Base-by-base conservation (phyloP, 2,113 vertebrate genomes). In the Urocitellus parryii region DNA sequence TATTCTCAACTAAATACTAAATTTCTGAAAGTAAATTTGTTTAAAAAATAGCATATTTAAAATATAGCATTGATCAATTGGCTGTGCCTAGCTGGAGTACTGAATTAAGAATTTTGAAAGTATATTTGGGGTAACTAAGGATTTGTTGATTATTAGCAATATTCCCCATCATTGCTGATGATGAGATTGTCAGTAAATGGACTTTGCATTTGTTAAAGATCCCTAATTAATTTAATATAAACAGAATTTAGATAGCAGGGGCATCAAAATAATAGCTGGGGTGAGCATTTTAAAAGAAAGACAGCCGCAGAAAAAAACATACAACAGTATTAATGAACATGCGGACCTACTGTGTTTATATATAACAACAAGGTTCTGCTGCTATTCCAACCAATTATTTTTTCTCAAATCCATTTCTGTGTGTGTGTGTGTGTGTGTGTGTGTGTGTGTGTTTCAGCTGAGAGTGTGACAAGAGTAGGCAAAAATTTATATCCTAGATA, bases 261-360 rank as follows among this genome's bases (percentile, higher is more conserved):
- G 48, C 29, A 12, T 32, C 20, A 87, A 53, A 42, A 39, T 34
- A 56, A 2, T 42, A 67, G 58, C 16, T 53, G 8, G 24, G 27
- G 2, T 25, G 78, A 94, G 14, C 5, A 32, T 76, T 96, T 95
- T 78, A 77, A 58, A 92, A 88, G 34, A 74, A 85, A 53, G 14
- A 11, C 22, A 86, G 22, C 1, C 34, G 72, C 12, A 56, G 11
- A 70, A 88, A 92, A 92, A 85, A 53, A 6, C 8, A 58, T 58
- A 56, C 56, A 37, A 63, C 68, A 72, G 32, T 77, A 27, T 61
- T 32, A 85, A 14, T 90, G 53, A 95, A 51, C 42, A 58, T 67
- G 37, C 76, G 51, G 7, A 17, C 4, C 56, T n/a, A 56, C 29
- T n/a, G 11, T 93, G 45, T 76, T 84, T 95, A 80, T 58, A 72